Percentiles rank a stretch among this genome's conserved stretches.
Conservation (phyloP, 1,140 invertebrate genomes). For the Pseudomyrmex concolor region DNA sequence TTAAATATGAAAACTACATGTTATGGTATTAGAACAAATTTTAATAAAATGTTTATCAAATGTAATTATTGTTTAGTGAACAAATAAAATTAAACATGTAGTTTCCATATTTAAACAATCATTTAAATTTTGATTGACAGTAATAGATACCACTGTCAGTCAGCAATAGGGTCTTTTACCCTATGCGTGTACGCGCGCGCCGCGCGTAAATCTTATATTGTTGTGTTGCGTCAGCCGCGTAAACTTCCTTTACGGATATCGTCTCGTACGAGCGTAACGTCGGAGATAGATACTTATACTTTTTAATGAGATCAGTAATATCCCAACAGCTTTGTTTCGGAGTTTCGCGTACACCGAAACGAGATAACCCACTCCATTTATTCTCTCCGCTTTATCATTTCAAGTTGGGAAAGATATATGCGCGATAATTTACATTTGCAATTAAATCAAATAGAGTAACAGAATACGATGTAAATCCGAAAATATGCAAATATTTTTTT, state of each 20-base stretch:
- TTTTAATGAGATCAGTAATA: slow-evolving; percentile 61
- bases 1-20: too few relatives aligned
- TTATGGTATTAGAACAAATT: too few relatives aligned
- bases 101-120: too few relatives aligned
- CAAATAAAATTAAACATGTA: too few relatives aligned
- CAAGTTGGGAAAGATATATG: neutral
- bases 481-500: neutral
- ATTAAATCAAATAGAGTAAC: neutral
- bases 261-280: slow-evolving; percentile 26
- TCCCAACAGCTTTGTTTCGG: slow-evolving; percentile 39
- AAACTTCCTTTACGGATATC: slow-evolving; percentile 46
- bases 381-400: slow-evolving; percentile 32
- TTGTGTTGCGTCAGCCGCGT: slow-evolving; percentile 20
- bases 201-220: neutral
- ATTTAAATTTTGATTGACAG: too few relatives aligned
- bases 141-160: too few relatives aligned
- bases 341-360: slow-evolving; percentile 35
- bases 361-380: slow-evolving; percentile 32
- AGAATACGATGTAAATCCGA: neutral
- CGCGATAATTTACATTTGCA: slow-evolving; percentile 3
- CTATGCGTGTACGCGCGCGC: too few relatives aligned
- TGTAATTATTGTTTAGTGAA: too few relatives aligned
- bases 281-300: slow-evolving; percentile 36
- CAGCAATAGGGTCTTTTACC: too few relatives aligned
- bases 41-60: too few relatives aligned